A percentile compares a stretch with the other conserved stretches of the same genome.
Conservation (phyloP, 2,797 vertebrate genomes). For the Ceyx erithaca region DNA sequence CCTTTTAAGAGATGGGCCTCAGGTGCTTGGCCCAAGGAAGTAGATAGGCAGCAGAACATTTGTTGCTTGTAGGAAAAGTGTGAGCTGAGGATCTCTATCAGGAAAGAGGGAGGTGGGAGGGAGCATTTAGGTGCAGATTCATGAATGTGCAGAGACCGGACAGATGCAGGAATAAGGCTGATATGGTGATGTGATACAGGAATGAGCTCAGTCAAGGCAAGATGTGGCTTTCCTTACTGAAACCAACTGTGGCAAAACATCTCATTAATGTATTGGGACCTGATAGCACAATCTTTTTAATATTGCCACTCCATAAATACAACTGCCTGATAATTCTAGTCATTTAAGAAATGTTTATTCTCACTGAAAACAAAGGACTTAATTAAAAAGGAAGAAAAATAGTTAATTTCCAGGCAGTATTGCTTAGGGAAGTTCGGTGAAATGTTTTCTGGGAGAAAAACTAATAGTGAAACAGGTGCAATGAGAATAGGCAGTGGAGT, state of each 20-base stretch:
- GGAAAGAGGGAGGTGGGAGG: no score
- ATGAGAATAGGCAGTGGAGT: conserved; percentile 35
- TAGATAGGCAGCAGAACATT: neutral
- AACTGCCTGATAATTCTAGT: neutral
- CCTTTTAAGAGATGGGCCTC: neutral
- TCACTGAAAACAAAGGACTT: neutral
- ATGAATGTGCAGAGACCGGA: neutral
- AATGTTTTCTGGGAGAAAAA: conserved; percentile 9
- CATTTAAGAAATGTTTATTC: neutral
- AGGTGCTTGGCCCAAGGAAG: neutral
- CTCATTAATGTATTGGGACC: neutral
- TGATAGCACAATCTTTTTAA: neutral
- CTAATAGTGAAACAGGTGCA: neutral
- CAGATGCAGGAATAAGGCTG: neutral
- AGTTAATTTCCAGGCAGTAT: neutral
- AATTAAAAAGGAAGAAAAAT: neutral
- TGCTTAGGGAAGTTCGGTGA: conserved; percentile 15
- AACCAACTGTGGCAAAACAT: neutral
- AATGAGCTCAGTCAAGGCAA: neutral
- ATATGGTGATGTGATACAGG: neutral
- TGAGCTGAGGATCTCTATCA: neutral
- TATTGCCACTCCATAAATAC: neutral
- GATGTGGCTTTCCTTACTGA: neutral
- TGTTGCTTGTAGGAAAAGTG: neutral
- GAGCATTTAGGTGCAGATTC: neutral